These are phyloP conservation scores for Myotis vivesi DNA, from an alignment of 2,797 vertebrate genomes.

Conservation along the genomic window DNA sequence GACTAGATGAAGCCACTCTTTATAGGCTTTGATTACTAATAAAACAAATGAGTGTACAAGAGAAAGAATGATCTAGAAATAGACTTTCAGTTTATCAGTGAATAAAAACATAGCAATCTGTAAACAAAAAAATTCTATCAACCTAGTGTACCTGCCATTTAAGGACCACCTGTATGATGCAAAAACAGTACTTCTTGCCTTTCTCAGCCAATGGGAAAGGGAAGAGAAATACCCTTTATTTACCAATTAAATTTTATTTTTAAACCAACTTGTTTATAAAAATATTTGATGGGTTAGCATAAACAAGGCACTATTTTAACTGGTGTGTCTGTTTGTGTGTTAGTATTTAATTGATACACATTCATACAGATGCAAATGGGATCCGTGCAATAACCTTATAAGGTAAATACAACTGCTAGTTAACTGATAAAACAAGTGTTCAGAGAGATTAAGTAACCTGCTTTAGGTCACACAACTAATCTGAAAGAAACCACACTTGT, in stretches of 20 bases:
- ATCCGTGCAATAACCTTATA: neutral
- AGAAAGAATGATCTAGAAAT: neutral
- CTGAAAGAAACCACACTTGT: neutral
- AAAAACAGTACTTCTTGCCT: neutral
- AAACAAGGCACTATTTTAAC: neutral
- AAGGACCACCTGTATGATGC: neutral
- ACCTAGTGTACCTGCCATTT: neutral
- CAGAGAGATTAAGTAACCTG: neutral
- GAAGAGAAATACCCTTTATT: conserved; percentile 4
- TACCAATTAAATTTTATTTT: neutral
- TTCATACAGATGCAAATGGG: neutral
- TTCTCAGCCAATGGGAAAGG: neutral
- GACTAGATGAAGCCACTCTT: neutral
- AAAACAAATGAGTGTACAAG: neutral
- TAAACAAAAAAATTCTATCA: neutral
- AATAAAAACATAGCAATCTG: neutral
- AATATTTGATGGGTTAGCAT: neutral
- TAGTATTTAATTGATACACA: neutral
- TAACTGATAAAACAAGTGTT: neutral
- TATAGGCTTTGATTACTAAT: neutral
- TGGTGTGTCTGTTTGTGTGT: neutral
- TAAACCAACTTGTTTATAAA: neutral
- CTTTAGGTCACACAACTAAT: neutral
- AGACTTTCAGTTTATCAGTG: neutral
- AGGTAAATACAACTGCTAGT: neutral